Evolutionary conservation across 2,113 vertebrate species (phyloP).

Genomic region (Channa argus): DNA sequence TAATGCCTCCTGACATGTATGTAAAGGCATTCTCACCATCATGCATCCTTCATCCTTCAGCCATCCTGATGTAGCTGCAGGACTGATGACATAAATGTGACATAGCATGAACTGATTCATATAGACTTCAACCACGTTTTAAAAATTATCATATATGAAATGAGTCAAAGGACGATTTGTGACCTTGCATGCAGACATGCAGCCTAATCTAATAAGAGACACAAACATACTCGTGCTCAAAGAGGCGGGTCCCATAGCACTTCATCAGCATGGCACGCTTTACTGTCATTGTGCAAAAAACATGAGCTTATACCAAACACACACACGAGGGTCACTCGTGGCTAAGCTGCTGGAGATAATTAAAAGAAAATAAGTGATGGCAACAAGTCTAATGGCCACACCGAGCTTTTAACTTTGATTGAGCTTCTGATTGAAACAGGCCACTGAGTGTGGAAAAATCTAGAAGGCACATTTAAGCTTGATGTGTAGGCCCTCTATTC

Average conservation of each 20-base stretch:
- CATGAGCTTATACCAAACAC: constrained; percentile 18
- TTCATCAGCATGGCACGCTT: constrained; percentile 10
- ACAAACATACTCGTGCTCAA: constrained; percentile 28
- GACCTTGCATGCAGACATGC: constrained; percentile 41
- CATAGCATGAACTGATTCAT: constrained; percentile 50
- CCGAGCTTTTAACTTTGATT: constrained; percentile 52
- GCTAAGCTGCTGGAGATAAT: constrained; percentile 36
- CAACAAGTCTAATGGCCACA: constrained; percentile 15
- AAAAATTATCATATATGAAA: constrained; percentile 37
- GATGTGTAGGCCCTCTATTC: constrained; percentile 57
- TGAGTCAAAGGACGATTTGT: constrained; percentile 60
- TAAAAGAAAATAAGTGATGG: constrained; percentile 52
- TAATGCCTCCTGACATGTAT: constrained; percentile 51
- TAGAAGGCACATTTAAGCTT: constrained; percentile 52
- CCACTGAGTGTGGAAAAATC: constrained; percentile 65
- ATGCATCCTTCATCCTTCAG: constrained; percentile 47
- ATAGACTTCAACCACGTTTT: constrained; percentile 34
- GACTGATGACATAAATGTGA: constrained; percentile 49
- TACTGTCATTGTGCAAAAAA: constrained; percentile 36
- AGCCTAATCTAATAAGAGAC: constrained; percentile 21
- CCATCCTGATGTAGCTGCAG: constrained; percentile 47
- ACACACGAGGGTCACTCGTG: constrained; percentile 27
- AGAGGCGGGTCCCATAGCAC: constrained; percentile 12
- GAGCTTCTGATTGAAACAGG: constrained; percentile 45
- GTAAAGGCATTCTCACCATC: constrained; percentile 57